Conservation (phyloP, 2,888 invertebrate genomes). For the Amphipoea lucens region DNA sequence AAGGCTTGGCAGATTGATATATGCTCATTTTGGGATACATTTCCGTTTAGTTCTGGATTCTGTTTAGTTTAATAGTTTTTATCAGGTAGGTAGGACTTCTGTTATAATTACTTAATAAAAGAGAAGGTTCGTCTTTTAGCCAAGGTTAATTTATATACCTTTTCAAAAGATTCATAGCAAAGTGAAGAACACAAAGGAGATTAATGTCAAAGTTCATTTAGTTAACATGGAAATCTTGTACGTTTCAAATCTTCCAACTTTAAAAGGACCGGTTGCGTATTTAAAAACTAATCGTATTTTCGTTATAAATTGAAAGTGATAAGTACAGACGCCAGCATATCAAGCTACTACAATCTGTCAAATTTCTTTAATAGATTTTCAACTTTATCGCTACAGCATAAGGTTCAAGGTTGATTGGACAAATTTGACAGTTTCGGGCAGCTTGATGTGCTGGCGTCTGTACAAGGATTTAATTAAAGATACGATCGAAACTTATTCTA, state of each 20-base stretch:
- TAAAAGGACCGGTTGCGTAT: not conserved
- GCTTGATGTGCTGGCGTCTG: no score
- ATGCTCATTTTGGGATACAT: not conserved
- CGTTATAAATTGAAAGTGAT: constrained; percentile 37
- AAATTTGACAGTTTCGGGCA: no score
- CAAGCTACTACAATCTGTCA: no score
- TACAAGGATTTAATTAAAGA: constrained; percentile 57
- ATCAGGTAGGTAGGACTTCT: not conserved
- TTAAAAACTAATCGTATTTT: constrained; percentile 26
- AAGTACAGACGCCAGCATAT: not conserved
- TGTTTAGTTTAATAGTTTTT: not conserved
- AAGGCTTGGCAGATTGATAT: no score
- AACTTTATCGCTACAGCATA: no score
- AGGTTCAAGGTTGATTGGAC: no score
- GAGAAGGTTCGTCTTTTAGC: no score
- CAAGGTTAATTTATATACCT: not conserved
- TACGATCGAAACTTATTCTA: constrained; percentile 37
- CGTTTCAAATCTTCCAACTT: constrained; percentile 16
- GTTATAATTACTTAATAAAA: not conserved
- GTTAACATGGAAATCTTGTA: not conserved
- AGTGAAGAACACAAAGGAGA: constrained; percentile 6
- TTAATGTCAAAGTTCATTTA: constrained; percentile 8
- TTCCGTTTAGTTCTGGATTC: not conserved
- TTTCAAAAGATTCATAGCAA: not conserved
- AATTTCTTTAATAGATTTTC: no score